Base-by-base conservation (phyloP, 2,797 vertebrate genomes). In the Etheostoma nigrum region DNA sequence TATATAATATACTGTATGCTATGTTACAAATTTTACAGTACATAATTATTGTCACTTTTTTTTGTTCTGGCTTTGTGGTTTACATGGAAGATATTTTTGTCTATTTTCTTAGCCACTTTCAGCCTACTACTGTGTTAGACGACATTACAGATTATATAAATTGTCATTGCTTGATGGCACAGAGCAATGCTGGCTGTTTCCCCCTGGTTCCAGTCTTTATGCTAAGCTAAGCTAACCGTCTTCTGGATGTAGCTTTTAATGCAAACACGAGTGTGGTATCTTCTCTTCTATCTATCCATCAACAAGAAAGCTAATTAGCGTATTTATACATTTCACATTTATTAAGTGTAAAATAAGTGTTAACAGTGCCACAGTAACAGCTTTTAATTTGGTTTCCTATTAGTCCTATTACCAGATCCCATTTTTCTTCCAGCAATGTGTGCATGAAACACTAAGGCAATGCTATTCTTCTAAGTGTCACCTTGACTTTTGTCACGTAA, bases 71-170 rank as follows among this genome's bases (percentile, higher is more conserved):
- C 19, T 58, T 42, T 64, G 19, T 54, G n/a, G 45, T 78, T 70
- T 52, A 57, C 6, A 67, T 63, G 63, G 14, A 21, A 18, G 16
- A 51, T 6, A 33, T 69, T 21, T 65, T 62, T 25, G 19, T 48
- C 18, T 55, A 47, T 59, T 4, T 6, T 64, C 57, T 68, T 72
- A 65, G 66, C 30, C 47, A 27, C 19, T 65, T 60, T 54, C n/a
- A 63, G 27, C 42, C 30, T n/a, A 5, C 9, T 23, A 5, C 9
- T n/a, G 44, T 71, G 55, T 63, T 9, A 62, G 33, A 72, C 23
- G 33, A 62, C 47, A 63, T 5, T 62, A 77, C 23, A 36, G 64
- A 79, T 75, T 64, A 70, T 72, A 81, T 84, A 27, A 51, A 47
- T 62, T 51, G 53, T 55, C 13, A 33, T n/a, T 19, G 23, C 23